Conservation (phyloP, 2,888 invertebrate genomes). For the Leptarthrus brevirostris region DNA sequence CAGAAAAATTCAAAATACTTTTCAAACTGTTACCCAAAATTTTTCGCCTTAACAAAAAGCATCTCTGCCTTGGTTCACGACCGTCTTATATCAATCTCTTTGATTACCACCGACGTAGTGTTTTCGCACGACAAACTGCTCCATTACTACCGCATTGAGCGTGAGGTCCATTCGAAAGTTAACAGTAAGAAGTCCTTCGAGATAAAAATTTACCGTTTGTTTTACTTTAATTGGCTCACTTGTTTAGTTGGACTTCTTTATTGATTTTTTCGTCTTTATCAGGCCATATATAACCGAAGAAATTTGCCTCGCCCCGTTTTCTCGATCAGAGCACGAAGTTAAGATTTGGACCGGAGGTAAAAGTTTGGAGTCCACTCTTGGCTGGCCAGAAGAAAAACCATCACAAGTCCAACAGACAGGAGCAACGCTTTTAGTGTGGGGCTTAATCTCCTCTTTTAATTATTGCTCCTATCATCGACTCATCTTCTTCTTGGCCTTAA, state of each 20-base stretch:
- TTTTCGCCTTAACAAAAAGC: too few species aligned
- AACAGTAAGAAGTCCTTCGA: conserved; percentile 3
- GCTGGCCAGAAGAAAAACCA: not conserved
- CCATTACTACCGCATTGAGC: not conserved
- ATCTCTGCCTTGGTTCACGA: too few species aligned
- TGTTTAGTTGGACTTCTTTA: conserved; percentile 4
- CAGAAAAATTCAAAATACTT: too few species aligned
- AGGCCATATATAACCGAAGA: conserved; percentile 14
- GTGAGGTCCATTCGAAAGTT: not conserved
- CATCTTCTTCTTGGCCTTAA: not conserved
- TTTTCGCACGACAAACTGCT: conserved; percentile 27
- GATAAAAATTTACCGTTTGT: conserved; percentile 46
- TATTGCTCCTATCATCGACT: conserved; percentile 10
- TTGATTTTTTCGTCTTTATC: conserved; percentile 33
- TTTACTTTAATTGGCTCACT: conserved; percentile 29
- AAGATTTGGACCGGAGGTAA: not conserved
- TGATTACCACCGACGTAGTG: conserved; percentile 4
- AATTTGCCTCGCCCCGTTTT: not conserved
- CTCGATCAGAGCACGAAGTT: not conserved
- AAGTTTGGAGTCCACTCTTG: not conserved
- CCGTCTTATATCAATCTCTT: conserved; percentile 18
- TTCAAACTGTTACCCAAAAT: too few species aligned
- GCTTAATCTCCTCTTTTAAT: conserved; percentile 31
- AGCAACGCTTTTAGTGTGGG: not conserved
- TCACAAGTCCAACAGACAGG: conserved; percentile 7